These are phyloP conservation scores for Eupleurogrammus muticus DNA, from an alignment of 2,797 vertebrate species.

Conservation along the genomic window DNA sequence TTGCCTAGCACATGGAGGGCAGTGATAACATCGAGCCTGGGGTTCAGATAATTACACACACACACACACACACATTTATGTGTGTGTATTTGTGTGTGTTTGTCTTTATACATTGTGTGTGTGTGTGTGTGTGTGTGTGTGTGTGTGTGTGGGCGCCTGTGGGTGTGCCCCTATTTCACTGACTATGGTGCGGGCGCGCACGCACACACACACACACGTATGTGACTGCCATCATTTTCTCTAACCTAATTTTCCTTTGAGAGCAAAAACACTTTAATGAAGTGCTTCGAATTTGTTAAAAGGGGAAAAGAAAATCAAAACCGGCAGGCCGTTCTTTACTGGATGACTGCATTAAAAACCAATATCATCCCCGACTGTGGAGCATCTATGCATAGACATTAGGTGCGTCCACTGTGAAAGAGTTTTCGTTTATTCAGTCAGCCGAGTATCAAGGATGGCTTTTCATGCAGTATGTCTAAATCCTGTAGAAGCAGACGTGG, in stretches of 20 bases:
- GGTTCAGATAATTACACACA: slow-evolving; percentile 51
- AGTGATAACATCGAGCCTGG: slow-evolving; percentile 71
- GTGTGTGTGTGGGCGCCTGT: neutral
- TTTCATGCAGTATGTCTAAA: slow-evolving; percentile 3
- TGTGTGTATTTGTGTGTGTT: neutral
- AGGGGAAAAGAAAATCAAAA: neutral
- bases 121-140: neutral
- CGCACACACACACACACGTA: slow-evolving; percentile 12
- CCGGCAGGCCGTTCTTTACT: neutral
- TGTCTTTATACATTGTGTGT: neutral
- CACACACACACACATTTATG: slow-evolving; percentile 9
- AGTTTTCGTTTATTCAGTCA: slow-evolving; percentile 10
- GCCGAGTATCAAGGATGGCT: neutral
- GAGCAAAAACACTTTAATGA: slow-evolving; percentile 22
- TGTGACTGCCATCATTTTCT: slow-evolving; percentile 29
- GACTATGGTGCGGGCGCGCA: slow-evolving; percentile 7
- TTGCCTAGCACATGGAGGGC: slow-evolving; percentile 63
- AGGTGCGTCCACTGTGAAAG: neutral
- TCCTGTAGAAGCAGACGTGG: neutral
- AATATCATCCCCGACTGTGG: neutral
- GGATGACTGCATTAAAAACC: neutral
- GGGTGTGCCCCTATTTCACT: neutral
- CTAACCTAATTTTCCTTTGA: slow-evolving; percentile 28
- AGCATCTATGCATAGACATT: neutral
- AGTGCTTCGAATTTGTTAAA: neutral